Conservation (phyloP, 1,140 invertebrate species). For the Tetranychus urticae region DNA sequence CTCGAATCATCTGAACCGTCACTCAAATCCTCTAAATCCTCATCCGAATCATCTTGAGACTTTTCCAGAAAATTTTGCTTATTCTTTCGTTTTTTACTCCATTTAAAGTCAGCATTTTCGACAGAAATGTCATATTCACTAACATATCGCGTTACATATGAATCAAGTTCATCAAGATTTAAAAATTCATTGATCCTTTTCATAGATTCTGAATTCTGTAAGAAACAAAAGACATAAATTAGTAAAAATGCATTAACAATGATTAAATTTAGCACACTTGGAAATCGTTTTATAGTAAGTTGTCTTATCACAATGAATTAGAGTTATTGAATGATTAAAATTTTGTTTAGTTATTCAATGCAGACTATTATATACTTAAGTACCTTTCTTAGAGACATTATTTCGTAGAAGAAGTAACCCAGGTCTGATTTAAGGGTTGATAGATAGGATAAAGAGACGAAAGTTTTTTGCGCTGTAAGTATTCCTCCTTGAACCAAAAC, state of each 20-base stretch:
- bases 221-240: background rate
- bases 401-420: no score
- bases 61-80: background rate
- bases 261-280: no score
- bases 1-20: background rate
- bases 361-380: no score
- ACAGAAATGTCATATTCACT: background rate
- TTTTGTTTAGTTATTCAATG: no score
- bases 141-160: slow-evolving; percentile 2
- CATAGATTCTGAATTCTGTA: slow-evolving; percentile 39
- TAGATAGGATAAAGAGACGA: slow-evolving; percentile 28
- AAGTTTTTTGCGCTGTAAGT: slow-evolving; percentile 32
- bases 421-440: no score
- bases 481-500: slow-evolving; percentile 25
- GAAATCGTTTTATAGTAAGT: no score
- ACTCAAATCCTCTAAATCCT: background rate
- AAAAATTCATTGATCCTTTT: slow-evolving; percentile 69
- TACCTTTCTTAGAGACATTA: no score
- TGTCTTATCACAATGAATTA: no score
- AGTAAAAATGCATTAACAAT: background rate
- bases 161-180: slow-evolving; percentile 38
- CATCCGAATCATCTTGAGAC: background rate
- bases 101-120: background rate
- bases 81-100: background rate
- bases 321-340: no score